Percentiles rank a stretch among this genome's conserved stretches.
Evolutionary conservation across 2,113 vertebrate species (phyloP).

Genomic region (Abramis brama): DNA sequence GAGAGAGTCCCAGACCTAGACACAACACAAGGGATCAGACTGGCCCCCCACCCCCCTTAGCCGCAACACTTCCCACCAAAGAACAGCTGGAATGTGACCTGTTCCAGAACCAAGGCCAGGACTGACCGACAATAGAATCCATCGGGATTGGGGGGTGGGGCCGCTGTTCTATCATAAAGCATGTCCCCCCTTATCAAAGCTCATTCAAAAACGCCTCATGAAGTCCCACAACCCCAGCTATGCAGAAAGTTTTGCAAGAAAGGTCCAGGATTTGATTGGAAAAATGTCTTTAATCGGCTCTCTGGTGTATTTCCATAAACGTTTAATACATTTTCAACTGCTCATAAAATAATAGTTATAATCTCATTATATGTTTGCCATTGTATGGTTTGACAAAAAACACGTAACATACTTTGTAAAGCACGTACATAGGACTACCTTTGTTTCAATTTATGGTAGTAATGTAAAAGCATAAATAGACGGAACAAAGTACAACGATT

Average conservation of each 20-base stretch:
- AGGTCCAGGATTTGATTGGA: background rate
- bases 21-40: constrained; percentile 74
- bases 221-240: background rate
- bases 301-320: constrained; percentile 12
- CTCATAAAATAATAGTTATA: constrained; percentile 37
- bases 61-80: constrained; percentile 67
- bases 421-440: constrained; percentile 22
- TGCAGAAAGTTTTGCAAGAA: background rate
- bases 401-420: constrained; percentile 34
- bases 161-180: constrained; percentile 43
- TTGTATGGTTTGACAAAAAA: constrained; percentile 37
- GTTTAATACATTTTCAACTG: constrained; percentile 38
- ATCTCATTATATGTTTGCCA: constrained; percentile 35
- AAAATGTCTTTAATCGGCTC: constrained; percentile 32
- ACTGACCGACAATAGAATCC: constrained; percentile 48
- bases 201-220: background rate
- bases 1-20: constrained; percentile 80
- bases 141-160: constrained; percentile 19
- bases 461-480: constrained; percentile 54
- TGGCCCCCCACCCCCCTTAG: constrained; percentile 44
- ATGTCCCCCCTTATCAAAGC: constrained; percentile 8
- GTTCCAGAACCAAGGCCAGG: constrained; percentile 72
- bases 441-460: constrained; percentile 43
- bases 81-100: constrained; percentile 83
- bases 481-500: constrained; percentile 22